Evolutionary conservation across 1,140 invertebrate species (phyloP), one percentile per base, ranked within the genome.

Genomic region (Pseudomyrmex pallidus): DNA sequence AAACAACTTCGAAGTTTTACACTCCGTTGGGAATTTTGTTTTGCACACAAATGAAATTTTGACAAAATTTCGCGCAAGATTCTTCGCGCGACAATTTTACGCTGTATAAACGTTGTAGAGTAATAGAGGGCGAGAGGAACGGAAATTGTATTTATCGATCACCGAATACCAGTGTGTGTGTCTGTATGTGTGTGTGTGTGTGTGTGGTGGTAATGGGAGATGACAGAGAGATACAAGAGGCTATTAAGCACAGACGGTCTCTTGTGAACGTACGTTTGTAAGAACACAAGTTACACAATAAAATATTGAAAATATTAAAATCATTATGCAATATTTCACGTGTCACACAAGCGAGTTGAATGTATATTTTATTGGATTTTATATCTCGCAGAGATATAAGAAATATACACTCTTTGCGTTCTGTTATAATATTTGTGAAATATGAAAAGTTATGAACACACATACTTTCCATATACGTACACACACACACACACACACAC

Each of bases 71-170:
- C 5, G 35, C 50, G 50, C 50, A 17, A 25, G 15, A 70, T 35
- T 20, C 12, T 25, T 17, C 20, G 54, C 52, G 1, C 10, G 12
- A 35, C 35, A 35, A 22, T 46, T 57, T 48, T 66, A 44, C 52
- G 20, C 25, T 17, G 2, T 52, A 35, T 35, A 35, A 20, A 10
- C 13, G 25, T 25, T 70, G 12, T 56, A 48, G 35, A 4, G 74
- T 15, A 7, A 59, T 68, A 54, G 35, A 3, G 22, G n/a, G 17
- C 35, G 48, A 46, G 50, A 35, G 35, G 35, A 35, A 20, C 63
- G 74, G 52, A 68, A 67, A 68, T 68, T 56, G 35, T 56, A 78
- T 70, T 78, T 78, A 59, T 46, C 25, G 62, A 64, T 22, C 62
- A 44, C 20, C 35, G 13, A 57, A 46, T n/a, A 22, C 15, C 35